phyloP scores from a whole-genome alignment of 2,888 invertebrate genomes.

The Ctena decussata region DNA sequence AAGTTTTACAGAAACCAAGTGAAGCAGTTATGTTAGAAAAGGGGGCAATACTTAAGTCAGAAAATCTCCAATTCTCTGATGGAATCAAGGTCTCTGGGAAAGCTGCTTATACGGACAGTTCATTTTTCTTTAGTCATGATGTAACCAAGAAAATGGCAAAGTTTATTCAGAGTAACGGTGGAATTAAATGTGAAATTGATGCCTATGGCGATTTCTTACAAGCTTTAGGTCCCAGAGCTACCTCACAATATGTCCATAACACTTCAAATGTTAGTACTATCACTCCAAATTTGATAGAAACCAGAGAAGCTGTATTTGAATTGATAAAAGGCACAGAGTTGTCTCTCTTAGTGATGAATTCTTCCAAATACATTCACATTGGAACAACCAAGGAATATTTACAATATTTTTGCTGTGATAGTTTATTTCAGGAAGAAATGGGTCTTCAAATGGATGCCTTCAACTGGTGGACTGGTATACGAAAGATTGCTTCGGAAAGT shows the following conservation, averaged over 20 bases:
- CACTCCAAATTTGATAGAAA: conserved; percentile 76
- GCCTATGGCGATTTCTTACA: conserved; percentile 88
- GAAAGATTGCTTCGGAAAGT: background rate
- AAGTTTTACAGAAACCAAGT: conserved; percentile 87
- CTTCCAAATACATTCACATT: conserved; percentile 87
- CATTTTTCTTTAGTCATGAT: conserved; percentile 87
- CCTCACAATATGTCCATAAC: conserved; percentile 81
- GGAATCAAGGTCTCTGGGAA: conserved; percentile 67
- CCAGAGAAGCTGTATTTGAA: conserved; percentile 81
- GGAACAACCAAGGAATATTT: conserved; percentile 87
- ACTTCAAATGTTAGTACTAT: conserved; percentile 80
- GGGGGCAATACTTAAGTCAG: conserved; percentile 82
- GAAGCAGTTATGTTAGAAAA: conserved; percentile 84
- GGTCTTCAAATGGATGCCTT: conserved; percentile 78
- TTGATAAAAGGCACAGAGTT: conserved; percentile 81
- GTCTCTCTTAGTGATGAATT: conserved; percentile 84
- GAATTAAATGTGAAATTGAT: conserved; percentile 87
- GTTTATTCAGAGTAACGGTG: conserved; percentile 80
- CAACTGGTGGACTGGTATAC: conserved; percentile 70
- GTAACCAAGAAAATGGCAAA: conserved; percentile 83
- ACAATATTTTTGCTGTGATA: conserved; percentile 81
- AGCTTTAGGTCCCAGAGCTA: conserved; percentile 84
- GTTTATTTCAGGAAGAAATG: conserved; percentile 74
- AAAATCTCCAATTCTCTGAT: conserved; percentile 68
- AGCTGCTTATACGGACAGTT: conserved; percentile 87